phyloP scores from a whole-genome alignment of 1,140 invertebrate genomes.

The Campoletis sonorensis region DNA sequence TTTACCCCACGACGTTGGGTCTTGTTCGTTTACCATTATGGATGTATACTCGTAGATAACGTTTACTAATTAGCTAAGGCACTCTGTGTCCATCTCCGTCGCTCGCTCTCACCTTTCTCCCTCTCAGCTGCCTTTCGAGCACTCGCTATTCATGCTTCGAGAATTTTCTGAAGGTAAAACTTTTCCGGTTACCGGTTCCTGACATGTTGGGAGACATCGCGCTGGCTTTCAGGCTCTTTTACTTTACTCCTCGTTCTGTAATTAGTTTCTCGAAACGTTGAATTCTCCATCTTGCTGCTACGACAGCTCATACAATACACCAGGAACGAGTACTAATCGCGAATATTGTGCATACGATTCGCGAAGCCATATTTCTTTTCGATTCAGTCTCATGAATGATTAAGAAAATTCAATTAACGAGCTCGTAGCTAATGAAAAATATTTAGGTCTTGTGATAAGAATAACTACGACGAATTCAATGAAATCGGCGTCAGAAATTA shows the following conservation, averaged over 20 bases:
- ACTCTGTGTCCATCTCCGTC: background rate
- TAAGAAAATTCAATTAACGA: too few relatives aligned
- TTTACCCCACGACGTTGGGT: background rate
- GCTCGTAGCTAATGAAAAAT: too few relatives aligned
- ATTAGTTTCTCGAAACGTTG: constrained; percentile 20
- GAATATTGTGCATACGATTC: background rate
- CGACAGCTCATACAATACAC: background rate
- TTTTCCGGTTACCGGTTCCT: background rate
- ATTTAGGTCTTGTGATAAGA: too few relatives aligned
- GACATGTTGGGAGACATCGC: background rate
- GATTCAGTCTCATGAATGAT: too few relatives aligned
- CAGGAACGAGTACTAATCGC: background rate
- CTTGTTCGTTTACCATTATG: background rate
- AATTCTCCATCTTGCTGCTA: constrained; percentile 3
- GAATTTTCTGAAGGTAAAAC: background rate
- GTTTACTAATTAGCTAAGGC: constrained; percentile 26
- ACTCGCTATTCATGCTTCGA: background rate
- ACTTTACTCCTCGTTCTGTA: constrained; percentile 1
- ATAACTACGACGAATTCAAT: too few relatives aligned
- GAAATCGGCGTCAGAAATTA: too few relatives aligned
- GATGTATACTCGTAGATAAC: background rate
- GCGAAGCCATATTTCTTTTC: background rate
- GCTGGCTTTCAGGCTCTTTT: background rate
- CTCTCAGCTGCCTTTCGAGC: background rate
- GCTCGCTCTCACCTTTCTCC: background rate